phyloP scores from a whole-genome alignment of 2,113 vertebrate genomes.

The Colinus virginianus region DNA sequence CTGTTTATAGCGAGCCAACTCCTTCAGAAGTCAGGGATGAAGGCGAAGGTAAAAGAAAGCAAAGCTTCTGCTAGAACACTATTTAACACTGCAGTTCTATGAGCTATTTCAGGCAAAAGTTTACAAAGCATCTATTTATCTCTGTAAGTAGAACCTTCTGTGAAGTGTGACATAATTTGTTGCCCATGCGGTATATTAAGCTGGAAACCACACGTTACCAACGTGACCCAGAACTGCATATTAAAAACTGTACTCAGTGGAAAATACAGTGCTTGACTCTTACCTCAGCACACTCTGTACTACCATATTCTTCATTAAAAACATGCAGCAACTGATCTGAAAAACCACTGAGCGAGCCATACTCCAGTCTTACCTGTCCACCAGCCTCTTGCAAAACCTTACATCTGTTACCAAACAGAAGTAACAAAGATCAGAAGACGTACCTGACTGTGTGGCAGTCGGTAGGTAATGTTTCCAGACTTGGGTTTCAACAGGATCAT shows the following conservation, averaged over 20 bases:
- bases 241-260: background rate
- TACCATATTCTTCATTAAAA: background rate
- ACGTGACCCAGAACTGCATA: background rate
- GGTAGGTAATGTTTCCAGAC: conserved; percentile 82
- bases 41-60: conserved; percentile 51
- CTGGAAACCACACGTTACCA: conserved; percentile 27
- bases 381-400: background rate
- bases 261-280: background rate
- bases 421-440: background rate
- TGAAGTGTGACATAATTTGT: conserved; percentile 13
- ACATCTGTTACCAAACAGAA: background rate
- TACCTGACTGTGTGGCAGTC: conserved; percentile 88
- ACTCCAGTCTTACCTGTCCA: background rate
- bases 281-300: background rate
- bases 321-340: background rate
- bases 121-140: conserved; percentile 63
- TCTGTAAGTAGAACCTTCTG: conserved; percentile 17
- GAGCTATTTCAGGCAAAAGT: conserved; percentile 59
- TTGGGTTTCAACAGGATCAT: conserved; percentile 87
- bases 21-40: background rate
- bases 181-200: conserved; percentile 30
- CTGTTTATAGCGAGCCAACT: conserved; percentile 52
- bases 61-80: conserved; percentile 59
- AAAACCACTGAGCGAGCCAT: background rate
- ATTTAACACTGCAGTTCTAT: background rate